Evolutionary conservation across 2,113 vertebrate species (phyloP), one percentile per base, ranked within the genome.

Genomic region (Siphamia tubifer): DNA sequence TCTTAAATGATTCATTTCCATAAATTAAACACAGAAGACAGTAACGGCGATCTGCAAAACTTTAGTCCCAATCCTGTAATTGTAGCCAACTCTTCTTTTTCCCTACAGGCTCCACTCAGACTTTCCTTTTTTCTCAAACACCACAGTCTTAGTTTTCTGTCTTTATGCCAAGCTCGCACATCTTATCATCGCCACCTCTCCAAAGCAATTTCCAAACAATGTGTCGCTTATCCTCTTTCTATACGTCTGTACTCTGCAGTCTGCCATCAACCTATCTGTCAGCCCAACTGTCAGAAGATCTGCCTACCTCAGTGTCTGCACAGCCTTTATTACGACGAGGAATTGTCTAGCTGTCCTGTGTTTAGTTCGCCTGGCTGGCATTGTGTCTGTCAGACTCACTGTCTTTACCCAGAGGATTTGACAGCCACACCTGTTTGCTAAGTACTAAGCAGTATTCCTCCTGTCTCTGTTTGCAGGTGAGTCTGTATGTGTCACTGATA

Each of bases 371-470:
- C 55, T 52, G 32, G 47, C 71, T 76, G 66, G 74, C 60, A 78
- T 55, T 28, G 60, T 76, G 71, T 77, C 74, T 76, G 73, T 66
- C 71, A 79, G 74, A 57, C 36, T 76, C 60, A 55, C 56, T 32
- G 68, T 77, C 74, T 74, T 66, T 55, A 49, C 35, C 67, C 52
- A 55, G 28, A 43, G 42, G 60, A 21, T 54, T 62, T 75, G 82
- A 85, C 86, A 85, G 71, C 68, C 72, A 73, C 75, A 87, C 74
- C 85, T 87, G 82, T 87, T 78, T 66, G 45, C 68, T 60, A 77
- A 81, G 62, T 51, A 77, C 74, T 20, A 54, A 65, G 68, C 68
- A 58, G 48, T 13, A 47, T 75, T 75, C 51, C 66, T 60, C 44
- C 68, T 72, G 71, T 85, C 79, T 47, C 21, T 47, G 73, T 51